A percentile compares a stretch with the other conserved stretches of the same genome.
Evolutionary conservation across 1,140 invertebrate genomes (phyloP).

Genomic region (Gonatopus flavifemur): DNA sequence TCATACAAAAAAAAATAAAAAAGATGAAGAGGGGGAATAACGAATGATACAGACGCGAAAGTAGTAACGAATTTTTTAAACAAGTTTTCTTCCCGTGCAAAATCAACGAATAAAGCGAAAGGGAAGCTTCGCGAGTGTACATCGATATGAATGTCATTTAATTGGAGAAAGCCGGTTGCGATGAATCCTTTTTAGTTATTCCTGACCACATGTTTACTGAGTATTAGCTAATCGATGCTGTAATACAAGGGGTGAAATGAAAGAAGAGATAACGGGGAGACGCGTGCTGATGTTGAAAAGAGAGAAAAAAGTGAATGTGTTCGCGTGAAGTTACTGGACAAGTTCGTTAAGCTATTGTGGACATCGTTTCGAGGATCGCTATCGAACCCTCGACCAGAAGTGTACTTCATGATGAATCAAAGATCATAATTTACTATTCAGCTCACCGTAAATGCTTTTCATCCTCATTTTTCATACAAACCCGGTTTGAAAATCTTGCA

Average conservation of each 20-base stretch:
- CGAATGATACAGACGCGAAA: constrained; percentile 5
- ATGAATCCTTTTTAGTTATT: background rate
- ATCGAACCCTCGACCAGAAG: constrained; percentile 19
- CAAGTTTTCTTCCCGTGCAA: constrained; percentile 32
- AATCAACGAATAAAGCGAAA: constrained; percentile 8
- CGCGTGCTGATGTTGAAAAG: constrained; percentile 29
- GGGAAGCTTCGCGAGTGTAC: constrained; percentile 12
- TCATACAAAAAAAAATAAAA: background rate
- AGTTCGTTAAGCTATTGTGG: constrained; percentile 32
- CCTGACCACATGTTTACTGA: constrained; percentile 20
- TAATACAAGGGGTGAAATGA: background rate
- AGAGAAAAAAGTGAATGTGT: constrained; percentile 26
- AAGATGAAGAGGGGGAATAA: background rate
- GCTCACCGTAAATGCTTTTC: too few relatives aligned
- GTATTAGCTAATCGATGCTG: constrained; percentile 30
- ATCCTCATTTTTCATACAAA: too few relatives aligned
- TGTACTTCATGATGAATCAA: too few relatives aligned
- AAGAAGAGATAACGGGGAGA: background rate
- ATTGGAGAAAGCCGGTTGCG: constrained; percentile 23
- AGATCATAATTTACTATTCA: constrained; percentile 25
- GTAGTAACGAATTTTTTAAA: constrained; percentile 18
- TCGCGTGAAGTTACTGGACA: constrained; percentile 27
- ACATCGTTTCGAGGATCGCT: constrained; percentile 17
- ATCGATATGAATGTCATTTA: constrained; percentile 34
- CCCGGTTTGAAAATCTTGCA: too few relatives aligned